phyloP scores from a whole-genome alignment of 2,797 vertebrate species.

The Rhyacichthys aspro region DNA sequence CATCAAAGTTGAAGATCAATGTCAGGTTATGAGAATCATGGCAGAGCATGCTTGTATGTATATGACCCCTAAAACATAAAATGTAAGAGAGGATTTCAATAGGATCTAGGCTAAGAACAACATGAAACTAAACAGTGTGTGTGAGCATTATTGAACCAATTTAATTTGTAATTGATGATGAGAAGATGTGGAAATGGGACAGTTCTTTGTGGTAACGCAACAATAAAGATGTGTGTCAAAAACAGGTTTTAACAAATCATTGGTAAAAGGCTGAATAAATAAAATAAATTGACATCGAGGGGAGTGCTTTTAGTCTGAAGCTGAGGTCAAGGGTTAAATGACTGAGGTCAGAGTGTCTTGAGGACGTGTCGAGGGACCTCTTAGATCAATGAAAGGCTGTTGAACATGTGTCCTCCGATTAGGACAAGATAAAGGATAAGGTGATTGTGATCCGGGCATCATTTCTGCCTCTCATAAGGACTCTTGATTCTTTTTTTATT shows the following conservation, averaged over 20 bases:
- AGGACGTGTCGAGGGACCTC: slow-evolving; percentile 55
- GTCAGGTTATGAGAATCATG: slow-evolving; percentile 48
- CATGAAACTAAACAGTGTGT: neutral
- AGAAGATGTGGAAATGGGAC: neutral
- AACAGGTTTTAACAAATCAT: slow-evolving; percentile 40
- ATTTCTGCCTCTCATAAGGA: neutral
- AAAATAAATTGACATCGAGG: slow-evolving; percentile 76
- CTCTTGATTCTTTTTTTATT: too few relatives aligned
- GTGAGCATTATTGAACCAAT: slow-evolving; percentile 13
- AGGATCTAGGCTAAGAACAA: slow-evolving; percentile 13
- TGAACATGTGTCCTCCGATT: slow-evolving; percentile 53
- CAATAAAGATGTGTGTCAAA: neutral
- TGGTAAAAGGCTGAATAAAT: slow-evolving; percentile 75
- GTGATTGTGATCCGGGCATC: slow-evolving; percentile 30
- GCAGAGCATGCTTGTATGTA: slow-evolving; percentile 42
- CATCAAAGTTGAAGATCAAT: slow-evolving; percentile 68
- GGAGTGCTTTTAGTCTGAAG: slow-evolving; percentile 74
- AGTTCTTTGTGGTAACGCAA: neutral
- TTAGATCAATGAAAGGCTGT: slow-evolving; percentile 68
- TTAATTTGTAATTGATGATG: neutral
- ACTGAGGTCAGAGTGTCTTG: slow-evolving; percentile 78
- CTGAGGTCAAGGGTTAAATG: slow-evolving; percentile 87
- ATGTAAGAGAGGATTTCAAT: slow-evolving; percentile 24
- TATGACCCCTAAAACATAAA: slow-evolving; percentile 27
- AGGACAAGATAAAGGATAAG: slow-evolving; percentile 49